Percentiles rank a stretch among this genome's conserved stretches.
Evolutionary conservation across 2,113 vertebrate genomes (phyloP).

Genomic region (Gobio gobio): DNA sequence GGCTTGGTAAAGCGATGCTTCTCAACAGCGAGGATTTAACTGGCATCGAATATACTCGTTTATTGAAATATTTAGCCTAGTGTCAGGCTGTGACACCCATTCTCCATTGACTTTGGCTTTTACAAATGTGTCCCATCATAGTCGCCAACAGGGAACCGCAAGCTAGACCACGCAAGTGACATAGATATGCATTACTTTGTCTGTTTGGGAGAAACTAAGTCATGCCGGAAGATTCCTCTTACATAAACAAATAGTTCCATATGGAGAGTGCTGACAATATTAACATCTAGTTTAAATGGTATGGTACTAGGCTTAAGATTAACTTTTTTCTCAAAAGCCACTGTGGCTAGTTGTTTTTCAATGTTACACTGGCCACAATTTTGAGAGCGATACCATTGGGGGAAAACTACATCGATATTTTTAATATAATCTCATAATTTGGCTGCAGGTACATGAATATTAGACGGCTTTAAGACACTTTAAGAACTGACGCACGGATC

Average conservation of each 20-base stretch:
- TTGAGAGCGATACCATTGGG: no score
- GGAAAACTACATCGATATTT: no score
- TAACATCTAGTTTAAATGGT: slow-evolving; percentile 57
- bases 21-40: slow-evolving; percentile 13
- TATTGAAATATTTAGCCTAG: slow-evolving; percentile 58
- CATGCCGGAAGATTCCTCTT: slow-evolving; percentile 56
- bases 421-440: no score
- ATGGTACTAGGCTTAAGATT: no score
- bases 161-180: slow-evolving; percentile 57
- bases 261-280: slow-evolving; percentile 67
- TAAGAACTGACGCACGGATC: no score
- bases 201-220: slow-evolving; percentile 34
- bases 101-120: slow-evolving; percentile 58
- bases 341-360: no score
- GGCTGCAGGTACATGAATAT: no score
- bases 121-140: slow-evolving; percentile 67
- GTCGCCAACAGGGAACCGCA: slow-evolving; percentile 58
- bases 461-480: no score
- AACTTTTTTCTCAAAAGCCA: no score
- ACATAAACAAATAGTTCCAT: slow-evolving; percentile 66
- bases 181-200: slow-evolving; percentile 59
- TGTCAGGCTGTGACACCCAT: slow-evolving; percentile 49
- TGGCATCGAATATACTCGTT: slow-evolving; percentile 55
- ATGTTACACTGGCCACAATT: no score
- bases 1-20: slow-evolving; percentile 21